Base-by-base conservation (phyloP, 2,113 vertebrate species). In the Pelecanus crispus region DNA sequence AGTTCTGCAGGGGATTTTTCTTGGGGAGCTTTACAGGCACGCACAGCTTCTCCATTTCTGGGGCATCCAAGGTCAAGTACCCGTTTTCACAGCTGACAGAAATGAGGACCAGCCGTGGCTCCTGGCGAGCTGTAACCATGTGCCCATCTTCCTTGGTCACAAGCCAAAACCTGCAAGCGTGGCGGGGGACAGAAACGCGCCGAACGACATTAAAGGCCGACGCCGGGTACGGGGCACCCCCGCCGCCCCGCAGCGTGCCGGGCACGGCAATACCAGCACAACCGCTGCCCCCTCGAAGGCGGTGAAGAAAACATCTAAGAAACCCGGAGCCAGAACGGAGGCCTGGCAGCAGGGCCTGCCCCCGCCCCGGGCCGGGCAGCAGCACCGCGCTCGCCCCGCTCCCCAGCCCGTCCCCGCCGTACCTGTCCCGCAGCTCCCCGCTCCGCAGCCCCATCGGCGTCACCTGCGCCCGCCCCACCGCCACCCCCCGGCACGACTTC, bases 111-210 rank as follows among this genome's bases (percentile, higher is more conserved):
- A 99, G 97, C 8, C 98, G 98, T 9, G 99, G 99, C 97, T 99
- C 97, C 96, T 99, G 99, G n/a, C 99, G 97, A 59, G 97, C 99
- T 0, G 99, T 99, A 53, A 99, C 97, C 98, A 99, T 99, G 70
- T 98, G 98, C 22, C 99, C 99, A 10, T 99, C 98, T 65, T 99
- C 99, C 9, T 98, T 98, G 70, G 98, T 94, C 86, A 99, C 98
- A 61, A 99, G 92, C 99, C 99, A 99, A 89, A 99, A 99, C 92
- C 99, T 99, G 92, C 6, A 24, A 24, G 36, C 36, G 29, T 2
- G 21, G 28, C 28, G 5, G 67, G 29, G n/a, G 58, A 9, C 67
- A 68, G n/a, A 32, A n/a, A 26, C 13, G 11, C 25, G 13, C 2
- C 7, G 16, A 24, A 6, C 56, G n/a, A 7, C 5, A 25, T 21